Percentiles rank a stretch among this genome's conserved stretches.
Evolutionary conservation across 2,113 vertebrate species (phyloP).

Genomic region (Anguilla rostrata): DNA sequence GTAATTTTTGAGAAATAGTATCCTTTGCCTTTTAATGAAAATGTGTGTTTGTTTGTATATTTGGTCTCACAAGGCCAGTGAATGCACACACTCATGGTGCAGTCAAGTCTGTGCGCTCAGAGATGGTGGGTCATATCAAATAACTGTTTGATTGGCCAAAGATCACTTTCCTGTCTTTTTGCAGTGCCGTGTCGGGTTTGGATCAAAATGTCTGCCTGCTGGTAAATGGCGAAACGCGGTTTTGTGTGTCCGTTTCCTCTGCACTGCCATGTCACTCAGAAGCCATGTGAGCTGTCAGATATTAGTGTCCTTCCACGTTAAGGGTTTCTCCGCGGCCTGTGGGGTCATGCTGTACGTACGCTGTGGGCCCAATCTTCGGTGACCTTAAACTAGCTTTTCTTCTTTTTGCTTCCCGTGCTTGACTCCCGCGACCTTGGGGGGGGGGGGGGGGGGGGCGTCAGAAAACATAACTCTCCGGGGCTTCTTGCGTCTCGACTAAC

Average conservation of each 20-base stretch:
- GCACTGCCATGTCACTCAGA: no score
- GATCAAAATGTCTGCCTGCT: no score
- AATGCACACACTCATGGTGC: no score
- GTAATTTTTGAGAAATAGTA: neutral
- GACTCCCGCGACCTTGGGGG: constrained; percentile 51
- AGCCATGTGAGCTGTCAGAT: neutral
- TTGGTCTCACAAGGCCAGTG: neutral
- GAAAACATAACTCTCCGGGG: constrained; percentile 47
- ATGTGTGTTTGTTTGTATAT: no score
- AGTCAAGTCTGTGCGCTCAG: neutral
- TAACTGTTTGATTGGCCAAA: no score
- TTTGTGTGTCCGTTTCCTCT: no score
- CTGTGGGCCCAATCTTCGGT: constrained; percentile 37
- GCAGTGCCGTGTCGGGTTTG: neutral
- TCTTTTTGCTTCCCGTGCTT: constrained; percentile 17
- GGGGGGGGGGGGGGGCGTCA: no score
- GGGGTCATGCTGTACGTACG: neutral
- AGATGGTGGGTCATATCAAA: neutral
- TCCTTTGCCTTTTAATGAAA: no score
- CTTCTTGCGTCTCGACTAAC: constrained; percentile 60
- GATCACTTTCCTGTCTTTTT: neutral
- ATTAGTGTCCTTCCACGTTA: constrained; percentile 18
- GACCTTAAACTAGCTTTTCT: constrained; percentile 34
- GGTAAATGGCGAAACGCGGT: no score
- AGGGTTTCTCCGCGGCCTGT: constrained; percentile 24